Evolutionary conservation across 2,797 vertebrate genomes (phyloP), one percentile per base, ranked within the genome.

Genomic region (Gymnodraco acuticeps): DNA sequence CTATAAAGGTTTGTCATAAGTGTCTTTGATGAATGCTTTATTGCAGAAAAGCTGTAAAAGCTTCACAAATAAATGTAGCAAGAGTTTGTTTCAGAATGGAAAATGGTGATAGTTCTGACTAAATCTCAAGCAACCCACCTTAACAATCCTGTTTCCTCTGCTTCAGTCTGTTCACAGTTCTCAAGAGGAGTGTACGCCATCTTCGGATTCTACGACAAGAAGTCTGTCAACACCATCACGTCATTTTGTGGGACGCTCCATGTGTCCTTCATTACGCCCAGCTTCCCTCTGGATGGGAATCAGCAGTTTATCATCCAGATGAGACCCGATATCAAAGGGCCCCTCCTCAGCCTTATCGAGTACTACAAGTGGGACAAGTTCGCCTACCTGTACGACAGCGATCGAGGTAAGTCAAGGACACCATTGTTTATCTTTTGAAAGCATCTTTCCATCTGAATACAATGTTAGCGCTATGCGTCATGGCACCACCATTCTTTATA

Each of bases 361-460:
- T 99, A 99, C 94, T 99, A 99, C 92, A 98, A 99, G 81, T 99
- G 98, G 98, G 97, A 98, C 89, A 99, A 99, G 92, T 99, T 99
- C 55, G 98, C 98, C 2, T 99, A 99, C 91, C 95, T 99, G 70
- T 99, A 99, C 27, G 98, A 99, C 94, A 99, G 98, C 0, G 98
- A 99, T 90, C 93, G 98, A 96, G 98, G 98, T 99, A 93, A 95
- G 95, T 79, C 63, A 27, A 41, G 3, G 14, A 33, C n/a, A 1
- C 1, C 0, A 0, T 61, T 8, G 17, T 16, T 1, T 38, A 10
- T 11, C 5, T 45, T 72, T 56, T n/a, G 1, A 76, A 63, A 64
- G 46, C 41, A 13, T 2, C 1, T 42, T 48, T 59, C 6, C 0
- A 15, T 63, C 10, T 51, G 19, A 47, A 23, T 48, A 10, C 31